A percentile compares a stretch with the other conserved stretches of the same genome.
phyloP scores from a whole-genome alignment of 2,113 vertebrate species.

The Excalfactoria chinensis region DNA sequence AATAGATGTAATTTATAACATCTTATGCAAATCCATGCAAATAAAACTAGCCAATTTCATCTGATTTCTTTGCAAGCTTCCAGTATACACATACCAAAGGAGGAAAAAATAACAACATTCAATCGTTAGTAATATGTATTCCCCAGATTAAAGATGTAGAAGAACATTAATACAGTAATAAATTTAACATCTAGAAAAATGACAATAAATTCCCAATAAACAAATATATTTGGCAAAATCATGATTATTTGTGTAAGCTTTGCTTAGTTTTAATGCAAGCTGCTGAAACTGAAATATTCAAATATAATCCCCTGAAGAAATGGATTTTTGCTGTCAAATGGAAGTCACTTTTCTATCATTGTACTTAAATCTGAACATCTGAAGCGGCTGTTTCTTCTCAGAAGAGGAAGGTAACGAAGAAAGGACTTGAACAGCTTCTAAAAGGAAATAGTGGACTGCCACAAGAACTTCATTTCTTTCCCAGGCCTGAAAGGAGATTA shows the following conservation, averaged over 20 bases:
- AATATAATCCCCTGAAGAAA: not conserved
- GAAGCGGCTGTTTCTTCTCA: not conserved
- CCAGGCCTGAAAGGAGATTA: slow-evolving; percentile 72
- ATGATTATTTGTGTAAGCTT: not conserved
- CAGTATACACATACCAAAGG: not conserved
- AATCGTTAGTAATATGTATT: not conserved
- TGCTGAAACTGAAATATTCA: not conserved
- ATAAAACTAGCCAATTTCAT: not conserved
- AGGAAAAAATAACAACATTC: not conserved
- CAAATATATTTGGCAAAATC: not conserved
- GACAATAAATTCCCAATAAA: not conserved
- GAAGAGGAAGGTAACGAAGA: not conserved
- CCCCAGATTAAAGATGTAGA: not conserved
- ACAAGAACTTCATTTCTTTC: slow-evolving; percentile 59
- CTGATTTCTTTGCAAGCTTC: not conserved
- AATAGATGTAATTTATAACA: not conserved
- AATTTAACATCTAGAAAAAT: not conserved
- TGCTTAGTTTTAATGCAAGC: not conserved
- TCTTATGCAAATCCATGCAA: not conserved
- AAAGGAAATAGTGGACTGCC: not conserved
- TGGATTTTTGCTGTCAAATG: not conserved
- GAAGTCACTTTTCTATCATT: not conserved
- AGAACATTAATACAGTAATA: not conserved
- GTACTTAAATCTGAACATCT: not conserved
- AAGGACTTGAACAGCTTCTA: not conserved